Conservation (phyloP, 1,140 invertebrate genomes). For the Cecropterus lyciades region DNA sequence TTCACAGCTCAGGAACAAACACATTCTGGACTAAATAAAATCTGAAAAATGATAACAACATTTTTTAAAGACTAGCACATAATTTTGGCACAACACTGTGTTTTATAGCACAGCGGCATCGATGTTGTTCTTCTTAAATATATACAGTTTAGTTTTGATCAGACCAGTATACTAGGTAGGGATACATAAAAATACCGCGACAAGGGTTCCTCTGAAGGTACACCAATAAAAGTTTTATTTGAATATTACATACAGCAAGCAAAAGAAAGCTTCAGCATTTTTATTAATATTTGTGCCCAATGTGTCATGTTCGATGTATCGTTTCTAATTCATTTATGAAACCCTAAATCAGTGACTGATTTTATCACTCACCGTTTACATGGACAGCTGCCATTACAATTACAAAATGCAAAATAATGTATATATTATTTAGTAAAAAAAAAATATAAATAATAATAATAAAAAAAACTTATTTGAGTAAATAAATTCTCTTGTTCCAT, state of each 20-base stretch:
- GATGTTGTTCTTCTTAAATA: constrained; percentile 75
- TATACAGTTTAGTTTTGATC: constrained; percentile 66
- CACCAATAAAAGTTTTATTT: constrained; percentile 51
- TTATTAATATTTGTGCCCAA: constrained; percentile 79
- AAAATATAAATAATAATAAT: constrained; percentile 74
- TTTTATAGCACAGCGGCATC: constrained; percentile 69
- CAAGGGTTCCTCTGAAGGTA: constrained; percentile 29
- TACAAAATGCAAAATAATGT: constrained; percentile 82
- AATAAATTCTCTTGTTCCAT: constrained; percentile 84
- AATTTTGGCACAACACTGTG: constrained; percentile 83
- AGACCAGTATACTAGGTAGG: constrained; percentile 62
- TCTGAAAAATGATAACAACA: constrained; percentile 84
- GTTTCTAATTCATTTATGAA: constrained; percentile 75
- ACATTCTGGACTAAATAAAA: constrained; percentile 84
- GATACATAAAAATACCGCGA: constrained; percentile 57
- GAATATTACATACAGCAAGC: constrained; percentile 67
- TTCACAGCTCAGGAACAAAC: constrained; percentile 83
- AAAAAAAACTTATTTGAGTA: constrained; percentile 81
- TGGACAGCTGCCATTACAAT: constrained; percentile 81
- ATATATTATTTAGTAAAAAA: constrained; percentile 76
- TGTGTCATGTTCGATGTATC: constrained; percentile 83
- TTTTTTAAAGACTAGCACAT: constrained; percentile 82
- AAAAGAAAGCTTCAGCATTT: constrained; percentile 66
- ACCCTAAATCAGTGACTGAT: constrained; percentile 72
- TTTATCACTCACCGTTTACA: constrained; percentile 68